phyloP scores from a whole-genome alignment of 2,113 vertebrate genomes.

The Upupa epops region DNA sequence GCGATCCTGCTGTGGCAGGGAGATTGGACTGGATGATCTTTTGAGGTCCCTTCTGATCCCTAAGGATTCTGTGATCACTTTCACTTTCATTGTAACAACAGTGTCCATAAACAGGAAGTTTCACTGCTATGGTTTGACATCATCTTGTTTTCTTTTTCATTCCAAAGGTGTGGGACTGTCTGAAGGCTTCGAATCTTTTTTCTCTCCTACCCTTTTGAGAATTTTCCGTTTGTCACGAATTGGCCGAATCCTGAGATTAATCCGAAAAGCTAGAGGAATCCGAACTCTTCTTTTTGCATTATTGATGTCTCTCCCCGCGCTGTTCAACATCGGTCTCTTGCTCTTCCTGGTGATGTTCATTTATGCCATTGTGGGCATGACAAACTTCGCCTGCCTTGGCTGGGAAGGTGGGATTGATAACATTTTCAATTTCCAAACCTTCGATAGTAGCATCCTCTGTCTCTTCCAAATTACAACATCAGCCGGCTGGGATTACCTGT shows the following conservation, averaged over 20 bases:
- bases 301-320: constrained; percentile 97
- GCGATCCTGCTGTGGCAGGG: too few relatives aligned
- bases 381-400: constrained; percentile 84
- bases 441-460: constrained; percentile 92
- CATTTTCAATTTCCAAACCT: constrained; percentile 95
- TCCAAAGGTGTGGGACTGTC: constrained; percentile 83
- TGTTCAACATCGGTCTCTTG: constrained; percentile 95
- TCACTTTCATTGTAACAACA: too few relatives aligned
- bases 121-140: neutral
- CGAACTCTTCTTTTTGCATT: constrained; percentile 93
- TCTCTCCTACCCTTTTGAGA: constrained; percentile 89
- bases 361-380: constrained; percentile 97
- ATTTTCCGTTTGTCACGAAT: constrained; percentile 90
- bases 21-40: too few relatives aligned
- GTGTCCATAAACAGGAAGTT: neutral
- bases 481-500: constrained; percentile 91
- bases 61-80: too few relatives aligned
- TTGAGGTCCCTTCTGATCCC: too few relatives aligned
- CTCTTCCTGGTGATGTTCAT: constrained; percentile 99
- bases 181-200: constrained; percentile 75
- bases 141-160: neutral
- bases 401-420: constrained; percentile 81
- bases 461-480: constrained; percentile 98
- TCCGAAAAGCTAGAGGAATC: constrained; percentile 90
- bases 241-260: constrained; percentile 89